Evolutionary conservation across 2,888 invertebrate genomes (phyloP).

Genomic region (Agrenia bidenticulata): DNA sequence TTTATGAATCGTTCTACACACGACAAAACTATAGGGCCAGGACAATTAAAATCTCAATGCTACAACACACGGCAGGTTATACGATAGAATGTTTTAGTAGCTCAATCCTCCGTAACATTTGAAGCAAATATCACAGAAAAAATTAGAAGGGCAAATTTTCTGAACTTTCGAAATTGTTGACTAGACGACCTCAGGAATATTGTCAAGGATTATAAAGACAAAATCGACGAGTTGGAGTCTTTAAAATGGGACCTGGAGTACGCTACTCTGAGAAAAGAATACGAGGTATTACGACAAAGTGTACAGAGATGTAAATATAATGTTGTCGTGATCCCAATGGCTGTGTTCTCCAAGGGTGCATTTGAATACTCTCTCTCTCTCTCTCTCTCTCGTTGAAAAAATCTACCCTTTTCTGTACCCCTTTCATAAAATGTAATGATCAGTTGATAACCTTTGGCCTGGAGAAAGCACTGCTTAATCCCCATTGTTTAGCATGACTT

Average conservation of each 20-base stretch:
- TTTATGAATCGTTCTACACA: too few relatives aligned
- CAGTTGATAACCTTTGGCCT: too few relatives aligned
- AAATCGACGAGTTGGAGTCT: constrained; percentile 79
- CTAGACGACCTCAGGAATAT: constrained; percentile 54
- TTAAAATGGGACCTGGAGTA: constrained; percentile 98
- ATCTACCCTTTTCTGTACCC: constrained; percentile 12
- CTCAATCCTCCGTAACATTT: too few relatives aligned
- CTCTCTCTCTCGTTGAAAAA: constrained; percentile 21
- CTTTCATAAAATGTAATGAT: not conserved
- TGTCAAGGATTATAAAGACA: constrained; percentile 75
- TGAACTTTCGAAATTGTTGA: constrained; percentile 7
- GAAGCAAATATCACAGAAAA: too few relatives aligned
- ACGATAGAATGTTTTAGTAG: too few relatives aligned
- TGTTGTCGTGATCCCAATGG: constrained; percentile 15
- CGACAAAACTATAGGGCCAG: too few relatives aligned
- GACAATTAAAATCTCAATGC: too few relatives aligned
- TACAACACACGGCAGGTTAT: too few relatives aligned
- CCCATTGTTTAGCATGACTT: too few relatives aligned
- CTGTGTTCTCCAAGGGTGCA: not conserved
- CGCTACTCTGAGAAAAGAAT: constrained; percentile 92
- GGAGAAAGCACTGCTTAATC: too few relatives aligned
- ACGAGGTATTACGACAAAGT: constrained; percentile 69
- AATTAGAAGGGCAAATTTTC: too few relatives aligned
- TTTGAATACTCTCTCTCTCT: not conserved
- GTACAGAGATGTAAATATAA: constrained; percentile 13